A percentile compares a stretch with the other conserved stretches of the same genome.
Evolutionary conservation across 2,113 vertebrate genomes (phyloP).

Genomic region (Pampusana beccarii): DNA sequence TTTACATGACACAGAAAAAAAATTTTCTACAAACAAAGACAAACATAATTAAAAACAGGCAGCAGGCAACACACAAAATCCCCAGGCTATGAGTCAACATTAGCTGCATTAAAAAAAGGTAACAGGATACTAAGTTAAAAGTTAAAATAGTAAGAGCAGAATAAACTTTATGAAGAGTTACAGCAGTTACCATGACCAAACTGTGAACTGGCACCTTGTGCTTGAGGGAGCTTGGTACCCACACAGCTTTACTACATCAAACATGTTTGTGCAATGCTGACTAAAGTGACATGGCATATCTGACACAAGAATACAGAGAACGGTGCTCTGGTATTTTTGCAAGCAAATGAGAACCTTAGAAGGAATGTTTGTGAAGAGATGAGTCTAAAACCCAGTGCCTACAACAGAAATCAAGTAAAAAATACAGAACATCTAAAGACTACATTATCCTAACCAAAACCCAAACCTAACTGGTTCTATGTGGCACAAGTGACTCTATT

Average conservation of each 20-base stretch:
- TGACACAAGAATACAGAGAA: background rate
- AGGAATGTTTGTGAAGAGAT: background rate
- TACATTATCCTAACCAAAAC: background rate
- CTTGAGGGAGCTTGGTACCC: background rate
- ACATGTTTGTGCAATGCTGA: background rate
- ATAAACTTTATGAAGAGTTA: background rate
- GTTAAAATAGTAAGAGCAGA: background rate
- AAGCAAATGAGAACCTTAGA: background rate
- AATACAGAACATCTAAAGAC: background rate
- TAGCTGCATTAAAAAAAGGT: background rate
- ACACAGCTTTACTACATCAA: background rate
- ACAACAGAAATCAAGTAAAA: background rate
- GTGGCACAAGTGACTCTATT: background rate
- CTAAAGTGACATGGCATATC: fast-evolving
- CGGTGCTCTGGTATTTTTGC: no score
- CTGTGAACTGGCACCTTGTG: fast-evolving
- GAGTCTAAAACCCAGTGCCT: background rate
- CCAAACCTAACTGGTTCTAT: background rate
- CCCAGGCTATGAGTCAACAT: background rate
- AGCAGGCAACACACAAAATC: conserved; percentile 22
- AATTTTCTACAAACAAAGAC: background rate
- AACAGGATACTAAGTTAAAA: background rate
- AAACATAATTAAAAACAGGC: background rate
- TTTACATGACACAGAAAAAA: background rate
- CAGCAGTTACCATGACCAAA: fast-evolving